phyloP scores from a whole-genome alignment of 2,888 invertebrate species.

The Dendrolimus pini region DNA sequence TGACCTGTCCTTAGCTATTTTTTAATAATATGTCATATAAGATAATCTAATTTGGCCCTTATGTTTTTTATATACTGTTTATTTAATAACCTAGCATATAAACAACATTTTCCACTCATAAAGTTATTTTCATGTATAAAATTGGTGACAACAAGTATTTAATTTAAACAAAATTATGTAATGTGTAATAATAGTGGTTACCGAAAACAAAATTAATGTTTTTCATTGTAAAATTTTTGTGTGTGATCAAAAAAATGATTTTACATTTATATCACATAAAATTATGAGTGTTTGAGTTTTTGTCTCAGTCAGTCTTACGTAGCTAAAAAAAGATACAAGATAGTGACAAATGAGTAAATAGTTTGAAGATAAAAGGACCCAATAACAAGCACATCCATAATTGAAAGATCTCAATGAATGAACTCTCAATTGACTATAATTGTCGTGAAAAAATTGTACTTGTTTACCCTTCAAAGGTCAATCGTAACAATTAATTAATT shows the following conservation, averaged over 20 bases:
- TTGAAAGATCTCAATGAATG: conserved; percentile 5
- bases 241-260: too few relatives aligned
- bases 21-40: too few relatives aligned
- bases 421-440: conserved; percentile 10
- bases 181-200: too few relatives aligned
- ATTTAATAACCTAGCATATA: not conserved
- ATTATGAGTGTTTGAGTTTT: not conserved
- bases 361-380: not conserved
- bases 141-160: too few relatives aligned
- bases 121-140: too few relatives aligned
- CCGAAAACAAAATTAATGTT: too few relatives aligned
- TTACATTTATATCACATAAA: too few relatives aligned
- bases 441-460: conserved; percentile 17
- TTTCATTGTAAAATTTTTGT: too few relatives aligned
- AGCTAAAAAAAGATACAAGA: not conserved
- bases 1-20: too few relatives aligned
- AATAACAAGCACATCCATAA: conserved; percentile 5
- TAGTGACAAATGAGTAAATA: not conserved
- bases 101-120: not conserved
- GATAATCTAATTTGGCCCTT: too few relatives aligned
- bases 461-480: not conserved
- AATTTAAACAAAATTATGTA: too few relatives aligned
- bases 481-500: not conserved
- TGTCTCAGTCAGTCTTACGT: not conserved
- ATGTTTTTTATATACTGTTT: not conserved